phyloP scores from a whole-genome alignment of 2,888 invertebrate genomes.

The Apantesis nais region DNA sequence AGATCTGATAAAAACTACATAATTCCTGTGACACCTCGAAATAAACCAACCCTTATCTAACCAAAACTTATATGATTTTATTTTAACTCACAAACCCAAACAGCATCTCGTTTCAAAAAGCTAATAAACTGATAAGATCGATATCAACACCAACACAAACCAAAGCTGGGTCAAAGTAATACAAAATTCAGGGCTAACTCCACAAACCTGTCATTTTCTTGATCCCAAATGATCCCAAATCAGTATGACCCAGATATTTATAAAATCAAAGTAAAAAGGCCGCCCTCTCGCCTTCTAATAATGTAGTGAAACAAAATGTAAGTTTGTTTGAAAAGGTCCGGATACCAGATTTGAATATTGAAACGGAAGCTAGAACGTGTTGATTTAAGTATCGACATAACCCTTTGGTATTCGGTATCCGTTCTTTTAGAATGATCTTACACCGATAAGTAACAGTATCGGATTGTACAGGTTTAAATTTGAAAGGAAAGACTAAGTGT shows the following conservation, averaged over 20 bases:
- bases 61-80: background rate
- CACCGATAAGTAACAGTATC: constrained; percentile 10
- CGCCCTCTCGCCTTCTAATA: constrained; percentile 21
- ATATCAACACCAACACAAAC: constrained; percentile 13
- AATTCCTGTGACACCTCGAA: background rate
- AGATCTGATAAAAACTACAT: too few relatives aligned
- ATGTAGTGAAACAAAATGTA: constrained; percentile 44
- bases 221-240: constrained; percentile 17
- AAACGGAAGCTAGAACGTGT: constrained; percentile 40
- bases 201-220: constrained; percentile 14
- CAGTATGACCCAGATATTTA: constrained; percentile 27
- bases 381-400: constrained; percentile 49
- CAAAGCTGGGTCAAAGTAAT: constrained; percentile 15
- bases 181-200: constrained; percentile 10
- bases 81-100: background rate
- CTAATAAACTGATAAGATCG: constrained; percentile 15
- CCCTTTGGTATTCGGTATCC: background rate
- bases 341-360: constrained; percentile 48
- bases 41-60: background rate
- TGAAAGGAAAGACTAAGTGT: background rate
- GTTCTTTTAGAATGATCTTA: constrained; percentile 10
- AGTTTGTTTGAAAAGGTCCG: constrained; percentile 46
- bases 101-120: background rate
- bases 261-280: constrained; percentile 25
- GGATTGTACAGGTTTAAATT: background rate